Base-by-base conservation (phyloP, 2,888 invertebrate genomes). In the Stenodera caucasica region DNA sequence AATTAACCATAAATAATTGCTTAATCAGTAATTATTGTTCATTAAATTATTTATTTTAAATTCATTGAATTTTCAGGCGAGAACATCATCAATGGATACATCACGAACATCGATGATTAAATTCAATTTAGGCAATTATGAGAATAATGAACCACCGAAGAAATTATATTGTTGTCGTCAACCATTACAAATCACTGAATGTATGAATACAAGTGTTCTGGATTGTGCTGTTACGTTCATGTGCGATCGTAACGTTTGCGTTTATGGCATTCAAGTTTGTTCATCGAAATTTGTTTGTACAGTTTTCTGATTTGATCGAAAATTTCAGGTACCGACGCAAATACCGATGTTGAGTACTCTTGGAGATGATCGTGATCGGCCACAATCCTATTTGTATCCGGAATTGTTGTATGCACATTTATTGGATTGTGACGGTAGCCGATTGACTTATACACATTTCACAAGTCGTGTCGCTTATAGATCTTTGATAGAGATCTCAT, bases 381-480 rank as follows among this genome's bases (percentile, higher is more conserved):
- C 69, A 77, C 82, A 21, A 76, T 78, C 66, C 2, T 64, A 59
- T 58, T 61, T 74, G 21, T 92, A 93, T 81, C 88, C 88, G 11
- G 92, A 92, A 82, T 85, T 92, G 66, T 82, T 92, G 53, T 92
- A 92, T 77, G 91, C 92, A 14, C 90, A 92, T 81, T 83, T 93
- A 60, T 83, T 91, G 72, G 92, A 92, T 80, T 88, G 88, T 23
- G 90, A 91, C 79, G 91, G 91, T 5, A 89, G 90, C 52, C 83
- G 92, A 4, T 85, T 92, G 70, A 91, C 92, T 0, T 92, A 92
- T 80, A 91, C 90, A 0, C 92, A 92, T 80, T 92, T 90, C 75
- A 90, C 91, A 53, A 89, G 88, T 66, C 85, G 90, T 66, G 92
- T 91, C 64, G 84, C 85, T n/a, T 89, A 86, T 78, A 84, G 88